Evolutionary conservation across 2,797 vertebrate genomes (phyloP).

Genomic region (Apogon talboti): DNA sequence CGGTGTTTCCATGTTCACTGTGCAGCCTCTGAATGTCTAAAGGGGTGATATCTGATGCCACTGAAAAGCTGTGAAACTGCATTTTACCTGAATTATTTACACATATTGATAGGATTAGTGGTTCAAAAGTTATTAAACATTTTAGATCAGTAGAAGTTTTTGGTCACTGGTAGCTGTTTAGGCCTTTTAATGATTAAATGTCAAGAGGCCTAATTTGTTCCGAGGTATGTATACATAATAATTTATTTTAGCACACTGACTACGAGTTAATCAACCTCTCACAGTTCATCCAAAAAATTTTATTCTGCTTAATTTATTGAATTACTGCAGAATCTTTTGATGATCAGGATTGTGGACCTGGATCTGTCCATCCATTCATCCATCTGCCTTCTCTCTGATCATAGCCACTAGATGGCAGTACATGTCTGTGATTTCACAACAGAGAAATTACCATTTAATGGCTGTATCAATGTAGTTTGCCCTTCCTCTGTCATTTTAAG

Average conservation of each 20-base stretch:
- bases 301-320: not conserved
- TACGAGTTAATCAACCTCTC: not conserved
- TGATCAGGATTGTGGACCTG: not conserved
- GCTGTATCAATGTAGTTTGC: conserved; percentile 46
- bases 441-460: conserved; percentile 33
- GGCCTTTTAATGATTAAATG: too few relatives aligned
- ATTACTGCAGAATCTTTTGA: not conserved
- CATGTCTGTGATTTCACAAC: conserved; percentile 53
- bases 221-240: not conserved
- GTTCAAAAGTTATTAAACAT: too few relatives aligned
- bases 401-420: conserved; percentile 82
- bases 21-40: too few relatives aligned
- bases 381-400: not conserved
- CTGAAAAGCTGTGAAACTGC: too few relatives aligned
- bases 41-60: too few relatives aligned
- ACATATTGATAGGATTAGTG: too few relatives aligned
- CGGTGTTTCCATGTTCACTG: too few relatives aligned
- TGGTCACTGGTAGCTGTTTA: too few relatives aligned
- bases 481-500: conserved; percentile 49
- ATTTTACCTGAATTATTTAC: too few relatives aligned
- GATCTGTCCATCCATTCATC: not conserved
- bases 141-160: too few relatives aligned
- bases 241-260: not conserved
- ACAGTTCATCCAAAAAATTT: not conserved
- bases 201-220: not conserved